phyloP scores from a whole-genome alignment of 2,797 vertebrate species.

The Limosa lapponica region DNA sequence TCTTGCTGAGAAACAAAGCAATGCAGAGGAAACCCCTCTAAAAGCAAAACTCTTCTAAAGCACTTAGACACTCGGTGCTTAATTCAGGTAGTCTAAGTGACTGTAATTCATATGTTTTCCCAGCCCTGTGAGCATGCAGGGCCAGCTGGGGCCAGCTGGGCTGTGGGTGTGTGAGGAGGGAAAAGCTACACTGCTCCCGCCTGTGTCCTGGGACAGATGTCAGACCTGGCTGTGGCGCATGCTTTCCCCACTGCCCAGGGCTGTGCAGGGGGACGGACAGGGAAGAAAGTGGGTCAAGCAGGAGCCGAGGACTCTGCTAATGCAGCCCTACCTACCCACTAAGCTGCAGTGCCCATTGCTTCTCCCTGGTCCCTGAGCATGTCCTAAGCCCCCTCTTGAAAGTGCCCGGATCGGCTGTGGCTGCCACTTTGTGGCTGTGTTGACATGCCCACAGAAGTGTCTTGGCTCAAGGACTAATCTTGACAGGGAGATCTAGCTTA shows the following conservation, averaged over 20 bases:
- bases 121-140: background rate
- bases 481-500: background rate
- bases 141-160: slow-evolving; percentile 54
- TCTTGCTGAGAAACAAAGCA: background rate
- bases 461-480: background rate
- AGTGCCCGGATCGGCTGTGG: fast-evolving
- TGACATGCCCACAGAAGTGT: background rate
- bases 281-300: fast-evolving
- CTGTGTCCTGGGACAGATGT: background rate
- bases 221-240: background rate
- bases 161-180: fast-evolving
- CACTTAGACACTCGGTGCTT: slow-evolving; percentile 1
- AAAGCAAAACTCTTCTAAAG: background rate
- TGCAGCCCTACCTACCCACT: fast-evolving
- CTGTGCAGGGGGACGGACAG: fast-evolving
- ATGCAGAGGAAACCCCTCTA: background rate
- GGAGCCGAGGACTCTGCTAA: background rate
- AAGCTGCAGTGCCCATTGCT: background rate
- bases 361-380: fast-evolving
- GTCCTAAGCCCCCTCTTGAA: background rate
- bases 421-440: background rate
- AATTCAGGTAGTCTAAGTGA: slow-evolving; percentile 55
- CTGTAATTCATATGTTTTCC: slow-evolving; percentile 16
- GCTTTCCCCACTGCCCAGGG: background rate
- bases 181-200: background rate